Evolutionary conservation across 1,140 invertebrate species (phyloP), one percentile per base, ranked within the genome.

Genomic region (Anagrus nilaparvatae): DNA sequence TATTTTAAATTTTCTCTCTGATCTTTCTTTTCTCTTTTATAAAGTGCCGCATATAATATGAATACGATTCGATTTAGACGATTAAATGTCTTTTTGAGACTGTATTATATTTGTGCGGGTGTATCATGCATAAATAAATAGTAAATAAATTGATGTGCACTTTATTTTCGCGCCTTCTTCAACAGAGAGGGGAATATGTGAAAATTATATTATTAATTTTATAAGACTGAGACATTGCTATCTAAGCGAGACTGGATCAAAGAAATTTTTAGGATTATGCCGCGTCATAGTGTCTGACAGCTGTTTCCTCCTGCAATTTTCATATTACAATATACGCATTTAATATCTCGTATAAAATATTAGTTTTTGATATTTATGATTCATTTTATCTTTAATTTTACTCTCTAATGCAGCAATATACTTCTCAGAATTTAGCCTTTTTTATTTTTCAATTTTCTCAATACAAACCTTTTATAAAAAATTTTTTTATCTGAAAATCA

Each of bases 51-150:
- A 14, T 31, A n/a, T n/a, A n/a, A 33, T 48, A 39, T 48, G 51
- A 16, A 40, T 47, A 53, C 58, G 55, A 60, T 62, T 60, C 56
- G 60, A 62, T 57, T 48, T 59, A 58, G 58, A 59, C 60, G 60
- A 60, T 60, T 60, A 57, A 62, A 48, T 57, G 51, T 59, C 49
- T 56, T 58, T 53, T 53, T 50, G 50, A 52, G 46, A n/a, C n/a
- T n/a, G n/a, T n/a, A n/a, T n/a, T n/a, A n/a, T n/a, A n/a, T 30
- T 42, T 32, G 38, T 53, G 53, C 50, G 47, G 52, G 48, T 44
- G 32, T 43, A 27, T 35, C 41, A 47, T 49, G 43, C 34, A 40
- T 37, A 56, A 56, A n/a, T n/a, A n/a, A n/a, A n/a, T n/a, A n/a
- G n/a, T n/a, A n/a, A n/a, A n/a, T n/a, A n/a, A n/a, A 58, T 60